Evolutionary conservation across 2,113 vertebrate species (phyloP).

Genomic region (Pogona vitticeps): DNA sequence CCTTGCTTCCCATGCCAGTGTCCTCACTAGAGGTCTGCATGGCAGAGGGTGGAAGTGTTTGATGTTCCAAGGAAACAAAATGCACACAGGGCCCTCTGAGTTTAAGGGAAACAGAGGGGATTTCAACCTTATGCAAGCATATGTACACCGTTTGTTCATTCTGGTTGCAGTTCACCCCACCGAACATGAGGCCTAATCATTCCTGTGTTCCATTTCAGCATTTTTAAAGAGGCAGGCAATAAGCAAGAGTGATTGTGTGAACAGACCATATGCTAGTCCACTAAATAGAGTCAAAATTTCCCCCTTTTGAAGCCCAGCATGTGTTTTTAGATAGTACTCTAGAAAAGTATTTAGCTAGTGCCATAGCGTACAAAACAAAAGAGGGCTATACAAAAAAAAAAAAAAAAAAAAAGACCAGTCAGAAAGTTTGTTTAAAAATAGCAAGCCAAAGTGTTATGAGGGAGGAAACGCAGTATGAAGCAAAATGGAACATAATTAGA

Average conservation of each 20-base stretch:
- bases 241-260: conserved; percentile 8
- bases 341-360: not conserved
- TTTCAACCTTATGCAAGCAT: conserved; percentile 16
- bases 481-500: not conserved
- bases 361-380: not conserved
- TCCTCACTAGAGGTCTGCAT: conserved; percentile 3
- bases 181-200: conserved; percentile 4
- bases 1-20: not conserved
- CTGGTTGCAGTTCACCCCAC: conserved; percentile 21
- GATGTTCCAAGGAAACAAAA: conserved; percentile 22
- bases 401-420: not conserved
- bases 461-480: not conserved
- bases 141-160: conserved; percentile 28
- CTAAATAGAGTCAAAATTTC: not conserved
- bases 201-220: conserved; percentile 23
- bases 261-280: not conserved
- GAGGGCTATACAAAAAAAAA: not conserved
- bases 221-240: conserved; percentile 22
- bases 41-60: conserved; percentile 24
- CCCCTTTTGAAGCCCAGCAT: conserved; percentile 1
- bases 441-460: not conserved
- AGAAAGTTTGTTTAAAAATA: conserved; percentile 19
- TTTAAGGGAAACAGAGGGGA: conserved; percentile 2
- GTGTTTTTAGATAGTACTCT: conserved; percentile 12
- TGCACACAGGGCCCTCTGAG: not conserved